phyloP scores from a whole-genome alignment of 2,888 invertebrate species.

The Agrypnus murinus region DNA sequence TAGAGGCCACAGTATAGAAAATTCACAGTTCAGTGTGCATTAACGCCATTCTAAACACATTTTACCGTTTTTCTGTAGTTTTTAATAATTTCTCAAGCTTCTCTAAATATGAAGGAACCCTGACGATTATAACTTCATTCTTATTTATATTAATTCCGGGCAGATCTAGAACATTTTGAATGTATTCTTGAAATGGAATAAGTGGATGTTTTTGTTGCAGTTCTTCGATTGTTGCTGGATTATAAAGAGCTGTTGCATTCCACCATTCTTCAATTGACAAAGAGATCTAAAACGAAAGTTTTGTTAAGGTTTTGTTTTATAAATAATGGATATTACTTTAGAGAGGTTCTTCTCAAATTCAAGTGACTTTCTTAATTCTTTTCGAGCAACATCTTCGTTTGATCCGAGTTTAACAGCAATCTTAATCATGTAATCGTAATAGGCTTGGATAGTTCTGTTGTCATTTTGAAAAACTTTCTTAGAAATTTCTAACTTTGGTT shows the following conservation, averaged over 20 bases:
- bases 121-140: conserved; percentile 87
- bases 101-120: conserved; percentile 86
- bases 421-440: not conserved
- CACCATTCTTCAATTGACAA: conserved; percentile 91
- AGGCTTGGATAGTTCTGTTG: not conserved
- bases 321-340: not conserved
- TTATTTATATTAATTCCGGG: conserved; percentile 76
- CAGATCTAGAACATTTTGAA: conserved; percentile 83
- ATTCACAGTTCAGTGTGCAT: too few species aligned
- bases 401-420: not conserved
- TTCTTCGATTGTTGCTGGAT: conserved; percentile 89
- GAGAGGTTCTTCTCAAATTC: not conserved
- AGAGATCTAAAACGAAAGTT: conserved; percentile 78
- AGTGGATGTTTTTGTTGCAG: conserved; percentile 83
- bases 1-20: too few species aligned
- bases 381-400: not conserved
- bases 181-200: conserved; percentile 88
- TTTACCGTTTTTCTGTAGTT: conserved; percentile 73
- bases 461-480: not conserved
- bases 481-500: not conserved
- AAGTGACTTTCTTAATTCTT: not conserved
- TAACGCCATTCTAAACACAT: not conserved
- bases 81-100: conserved; percentile 78
- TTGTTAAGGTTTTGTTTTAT: not conserved
- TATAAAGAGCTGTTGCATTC: conserved; percentile 93